Evolutionary conservation across 2,888 invertebrate genomes (phyloP).

Genomic region (Acrobasis suavella): DNA sequence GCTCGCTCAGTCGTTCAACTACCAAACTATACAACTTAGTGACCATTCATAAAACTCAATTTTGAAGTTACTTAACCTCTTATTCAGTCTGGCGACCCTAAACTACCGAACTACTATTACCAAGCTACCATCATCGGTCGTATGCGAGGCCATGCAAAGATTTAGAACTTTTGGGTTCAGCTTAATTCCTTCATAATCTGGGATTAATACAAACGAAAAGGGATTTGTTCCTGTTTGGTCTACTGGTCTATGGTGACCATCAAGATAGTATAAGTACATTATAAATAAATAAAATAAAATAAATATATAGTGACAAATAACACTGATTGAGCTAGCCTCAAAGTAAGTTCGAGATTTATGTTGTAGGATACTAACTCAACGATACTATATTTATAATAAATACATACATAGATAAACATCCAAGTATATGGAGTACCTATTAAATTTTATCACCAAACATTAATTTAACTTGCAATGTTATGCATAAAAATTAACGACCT

Average conservation of each 20-base stretch:
- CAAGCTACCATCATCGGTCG: conserved; percentile 11
- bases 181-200: conserved; percentile 30
- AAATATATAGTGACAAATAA: no score
- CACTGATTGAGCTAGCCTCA: no score
- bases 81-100: neutral
- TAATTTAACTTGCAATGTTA: no score
- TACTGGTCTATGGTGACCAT: neutral
- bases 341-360: no score
- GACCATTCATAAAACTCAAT: conserved; percentile 6
- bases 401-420: no score
- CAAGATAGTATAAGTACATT: no score
- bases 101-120: conserved; percentile 14
- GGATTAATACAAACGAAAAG: conserved; percentile 23
- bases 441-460: no score
- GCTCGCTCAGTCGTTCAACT: neutral
- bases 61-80: conserved; percentile 5
- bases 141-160: conserved; percentile 27
- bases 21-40: neutral
- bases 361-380: no score
- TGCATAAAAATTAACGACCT: no score
- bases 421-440: no score
- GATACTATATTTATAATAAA: no score
- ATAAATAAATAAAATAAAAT: no score
- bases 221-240: neutral
- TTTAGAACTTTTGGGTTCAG: conserved; percentile 27